Evolutionary conservation across 2,888 invertebrate species (phyloP).

Genomic region (Campoplex nolae): DNA sequence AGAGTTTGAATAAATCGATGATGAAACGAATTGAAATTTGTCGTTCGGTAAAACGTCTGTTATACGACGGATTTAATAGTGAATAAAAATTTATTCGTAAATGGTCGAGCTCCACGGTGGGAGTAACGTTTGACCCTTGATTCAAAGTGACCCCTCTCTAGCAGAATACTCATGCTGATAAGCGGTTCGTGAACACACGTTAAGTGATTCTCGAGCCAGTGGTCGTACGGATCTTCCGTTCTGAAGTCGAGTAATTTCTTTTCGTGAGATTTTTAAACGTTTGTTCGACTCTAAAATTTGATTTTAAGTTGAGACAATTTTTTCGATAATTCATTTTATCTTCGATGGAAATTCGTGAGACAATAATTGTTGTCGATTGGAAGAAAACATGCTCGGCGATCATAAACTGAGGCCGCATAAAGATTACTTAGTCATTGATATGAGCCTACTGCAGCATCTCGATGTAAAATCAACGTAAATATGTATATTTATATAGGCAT

Average conservation of each 20-base stretch:
- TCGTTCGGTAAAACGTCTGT: not conserved
- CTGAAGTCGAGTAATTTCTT: slow-evolving; percentile 34
- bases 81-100: slow-evolving; percentile 43
- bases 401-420: slow-evolving; percentile 61
- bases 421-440: slow-evolving; percentile 77
- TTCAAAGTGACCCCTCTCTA: slow-evolving; percentile 63
- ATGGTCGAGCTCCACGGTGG: slow-evolving; percentile 43
- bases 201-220: slow-evolving; percentile 44
- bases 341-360: slow-evolving; percentile 1
- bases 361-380: not conserved
- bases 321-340: not conserved
- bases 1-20: not conserved
- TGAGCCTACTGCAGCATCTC: slow-evolving; percentile 73
- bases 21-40: not conserved
- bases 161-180: slow-evolving; percentile 60
- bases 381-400: slow-evolving; percentile 50
- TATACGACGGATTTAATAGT: slow-evolving; percentile 23
- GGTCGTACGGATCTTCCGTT: slow-evolving; percentile 32
- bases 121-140: slow-evolving; percentile 69
- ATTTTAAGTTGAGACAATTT: not conserved
- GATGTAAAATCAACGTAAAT: slow-evolving; percentile 77
- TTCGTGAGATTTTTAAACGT: slow-evolving; percentile 33
- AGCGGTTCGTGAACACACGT: slow-evolving; percentile 44
- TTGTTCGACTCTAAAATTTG: not conserved
- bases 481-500: slow-evolving; percentile 18